Percentiles rank a stretch among this genome's conserved stretches.
These are phyloP conservation scores for Tenebrosternarchus preto DNA, from an alignment of 2,113 vertebrate species.

Conservation along the genomic window DNA sequence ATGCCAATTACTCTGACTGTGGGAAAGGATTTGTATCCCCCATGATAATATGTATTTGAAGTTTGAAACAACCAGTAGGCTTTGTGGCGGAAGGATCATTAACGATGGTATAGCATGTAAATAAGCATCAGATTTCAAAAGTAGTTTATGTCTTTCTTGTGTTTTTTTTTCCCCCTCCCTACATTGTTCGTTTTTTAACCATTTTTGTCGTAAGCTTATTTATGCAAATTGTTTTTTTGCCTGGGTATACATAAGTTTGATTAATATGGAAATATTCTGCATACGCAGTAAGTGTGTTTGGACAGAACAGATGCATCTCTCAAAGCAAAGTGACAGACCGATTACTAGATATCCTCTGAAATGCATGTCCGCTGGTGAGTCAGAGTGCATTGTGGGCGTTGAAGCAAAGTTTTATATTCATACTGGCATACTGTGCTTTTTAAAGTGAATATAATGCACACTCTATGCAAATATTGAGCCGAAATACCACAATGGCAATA, in stretches of 20 bases:
- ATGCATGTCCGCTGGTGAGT: slow-evolving; percentile 3
- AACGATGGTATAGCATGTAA: slow-evolving; percentile 28
- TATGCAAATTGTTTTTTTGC: slow-evolving; percentile 32
- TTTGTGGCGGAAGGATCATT: slow-evolving; percentile 7
- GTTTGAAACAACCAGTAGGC: slow-evolving; percentile 21
- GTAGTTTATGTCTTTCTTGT: slow-evolving; percentile 2
- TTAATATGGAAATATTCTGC: slow-evolving; percentile 41
- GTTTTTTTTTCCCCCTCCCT: not conserved
- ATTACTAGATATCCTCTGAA: slow-evolving; percentile 4
- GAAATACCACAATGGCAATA: not conserved
- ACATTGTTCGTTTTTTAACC: not conserved
- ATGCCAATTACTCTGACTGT: not conserved
- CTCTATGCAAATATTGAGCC: slow-evolving; percentile 18
- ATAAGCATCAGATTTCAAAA: slow-evolving; percentile 17
- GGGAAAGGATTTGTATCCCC: not conserved
- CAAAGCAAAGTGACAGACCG: slow-evolving; percentile 2
- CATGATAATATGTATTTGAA: slow-evolving; percentile 8
- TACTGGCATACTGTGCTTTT: not conserved
- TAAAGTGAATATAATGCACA: slow-evolving; percentile 10
- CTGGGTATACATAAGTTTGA: slow-evolving; percentile 36
- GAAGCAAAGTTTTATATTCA: not conserved
- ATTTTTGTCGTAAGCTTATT: slow-evolving; percentile 2
- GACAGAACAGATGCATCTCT: slow-evolving; percentile 4
- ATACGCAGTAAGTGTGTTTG: not conserved
- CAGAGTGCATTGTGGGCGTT: not conserved